Evolutionary conservation across 2,888 invertebrate species (phyloP).

Genomic region (Eumerus sabulonum): DNA sequence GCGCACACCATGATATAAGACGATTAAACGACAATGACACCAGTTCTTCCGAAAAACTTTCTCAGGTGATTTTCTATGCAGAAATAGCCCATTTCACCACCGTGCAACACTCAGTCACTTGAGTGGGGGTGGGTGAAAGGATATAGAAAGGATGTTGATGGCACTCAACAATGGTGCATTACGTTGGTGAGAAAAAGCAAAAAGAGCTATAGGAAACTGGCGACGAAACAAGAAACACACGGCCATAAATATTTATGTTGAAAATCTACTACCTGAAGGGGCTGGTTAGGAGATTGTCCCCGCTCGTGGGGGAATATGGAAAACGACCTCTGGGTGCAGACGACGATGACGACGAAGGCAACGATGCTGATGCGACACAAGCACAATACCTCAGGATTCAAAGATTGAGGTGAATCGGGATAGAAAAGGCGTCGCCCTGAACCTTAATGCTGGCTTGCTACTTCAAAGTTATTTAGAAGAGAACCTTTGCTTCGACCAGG

Average conservation of each 20-base stretch:
- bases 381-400: constrained; percentile 63
- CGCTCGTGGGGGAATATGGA: constrained; percentile 17
- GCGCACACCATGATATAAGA: constrained; percentile 62
- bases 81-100: constrained; percentile 16
- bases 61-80: constrained; percentile 68
- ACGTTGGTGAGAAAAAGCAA: constrained; percentile 50
- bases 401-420: constrained; percentile 68
- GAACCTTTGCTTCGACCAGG: constrained; percentile 28
- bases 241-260: constrained; percentile 67
- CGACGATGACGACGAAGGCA: constrained; percentile 22
- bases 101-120: constrained; percentile 9
- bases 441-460: constrained; percentile 42
- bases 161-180: constrained; percentile 67
- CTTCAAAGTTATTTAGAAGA: constrained; percentile 62
- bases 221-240: constrained; percentile 69
- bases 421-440: constrained; percentile 67
- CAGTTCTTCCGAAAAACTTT: constrained; percentile 61
- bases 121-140: constrained; percentile 15
- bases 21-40: constrained; percentile 68
- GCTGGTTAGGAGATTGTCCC: too few relatives aligned
- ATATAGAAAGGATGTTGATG: constrained; percentile 67
- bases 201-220: constrained; percentile 32
- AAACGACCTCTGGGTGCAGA: constrained; percentile 65
- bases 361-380: constrained; percentile 55
- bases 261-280: constrained; percentile 40